These are phyloP conservation scores for Tenebrosternarchus preto DNA, from an alignment of 2,113 vertebrate genomes.

Conservation along the genomic window DNA sequence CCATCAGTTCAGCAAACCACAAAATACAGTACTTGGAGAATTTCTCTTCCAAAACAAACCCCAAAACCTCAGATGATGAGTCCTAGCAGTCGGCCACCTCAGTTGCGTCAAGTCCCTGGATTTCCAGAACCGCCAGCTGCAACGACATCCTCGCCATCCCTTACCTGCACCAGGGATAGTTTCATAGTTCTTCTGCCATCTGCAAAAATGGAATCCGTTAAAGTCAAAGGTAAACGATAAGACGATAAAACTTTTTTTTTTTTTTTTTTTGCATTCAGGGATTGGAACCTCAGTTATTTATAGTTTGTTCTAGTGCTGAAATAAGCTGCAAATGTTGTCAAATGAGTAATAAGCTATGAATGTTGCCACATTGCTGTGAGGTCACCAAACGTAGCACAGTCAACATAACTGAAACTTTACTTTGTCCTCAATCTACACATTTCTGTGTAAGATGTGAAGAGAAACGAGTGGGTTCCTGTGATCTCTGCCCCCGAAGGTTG, in stretches of 20 bases:
- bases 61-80: background rate
- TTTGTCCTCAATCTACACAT: background rate
- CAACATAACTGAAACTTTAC: too few species aligned
- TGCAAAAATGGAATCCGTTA: conserved; percentile 64
- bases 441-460: conserved; percentile 54
- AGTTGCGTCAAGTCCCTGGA: background rate
- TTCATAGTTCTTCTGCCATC: conserved; percentile 64
- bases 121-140: background rate
- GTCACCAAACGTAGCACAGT: too few species aligned
- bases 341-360: too few species aligned
- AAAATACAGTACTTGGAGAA: background rate
- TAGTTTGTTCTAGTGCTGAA: too few species aligned
- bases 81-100: background rate
- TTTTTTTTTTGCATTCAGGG: too few species aligned
- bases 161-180: conserved; percentile 56
- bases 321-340: too few species aligned
- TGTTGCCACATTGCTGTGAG: too few species aligned
- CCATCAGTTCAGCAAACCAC: background rate
- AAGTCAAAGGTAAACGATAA: conserved; percentile 73
- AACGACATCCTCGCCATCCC: conserved; percentile 15
- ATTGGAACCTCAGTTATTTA: too few species aligned
- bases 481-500: conserved; percentile 56
- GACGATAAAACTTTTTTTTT: too few species aligned
- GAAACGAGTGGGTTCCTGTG: conserved; percentile 61
- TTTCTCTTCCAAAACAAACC: background rate